Conservation (phyloP, 2,113 vertebrate genomes). For the Stegostoma tigrinum region DNA sequence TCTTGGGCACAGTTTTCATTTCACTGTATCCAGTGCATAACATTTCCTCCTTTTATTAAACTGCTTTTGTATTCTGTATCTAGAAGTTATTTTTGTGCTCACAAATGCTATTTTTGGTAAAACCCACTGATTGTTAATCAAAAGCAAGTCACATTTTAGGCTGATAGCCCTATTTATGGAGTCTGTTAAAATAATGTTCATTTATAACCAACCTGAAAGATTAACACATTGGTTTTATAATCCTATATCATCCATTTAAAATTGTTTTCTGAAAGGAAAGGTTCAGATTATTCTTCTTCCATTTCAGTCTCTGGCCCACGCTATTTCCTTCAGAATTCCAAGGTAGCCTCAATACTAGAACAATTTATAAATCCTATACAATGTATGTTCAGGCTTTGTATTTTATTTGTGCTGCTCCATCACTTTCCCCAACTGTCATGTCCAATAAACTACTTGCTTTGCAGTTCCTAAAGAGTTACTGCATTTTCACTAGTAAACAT, state of each 20-base stretch:
- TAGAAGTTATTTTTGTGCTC: background rate
- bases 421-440: background rate
- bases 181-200: background rate
- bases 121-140: background rate
- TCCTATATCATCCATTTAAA: background rate
- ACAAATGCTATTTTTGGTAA: background rate
- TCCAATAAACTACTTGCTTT: background rate
- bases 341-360: background rate
- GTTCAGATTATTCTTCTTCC: background rate
- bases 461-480: background rate
- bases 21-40: background rate
- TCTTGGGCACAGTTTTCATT: background rate
- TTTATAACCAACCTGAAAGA: background rate
- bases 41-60: background rate
- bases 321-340: background rate
- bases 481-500: background rate
- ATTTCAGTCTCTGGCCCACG: background rate
- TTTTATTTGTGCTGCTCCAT: background rate
- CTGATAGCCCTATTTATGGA: background rate
- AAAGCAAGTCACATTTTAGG: background rate
- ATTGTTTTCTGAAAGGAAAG: background rate
- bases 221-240: background rate
- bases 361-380: background rate
- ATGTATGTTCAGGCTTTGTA: no score
- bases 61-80: background rate